Evolutionary conservation across 1,140 invertebrate genomes (phyloP).

Genomic region (Eriosoma lanigerum): DNA sequence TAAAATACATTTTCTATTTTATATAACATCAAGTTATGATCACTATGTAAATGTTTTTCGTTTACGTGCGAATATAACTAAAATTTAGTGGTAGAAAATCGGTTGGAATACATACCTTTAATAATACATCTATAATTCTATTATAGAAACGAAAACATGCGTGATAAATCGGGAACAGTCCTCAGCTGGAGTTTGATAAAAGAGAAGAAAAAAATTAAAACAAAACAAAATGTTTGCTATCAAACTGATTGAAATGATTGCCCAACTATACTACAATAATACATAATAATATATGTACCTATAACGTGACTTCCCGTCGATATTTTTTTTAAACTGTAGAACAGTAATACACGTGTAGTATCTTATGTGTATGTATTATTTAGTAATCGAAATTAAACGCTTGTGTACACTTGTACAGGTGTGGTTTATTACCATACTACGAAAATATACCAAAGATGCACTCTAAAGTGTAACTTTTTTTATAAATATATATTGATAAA

Average conservation of each 20-base stretch:
- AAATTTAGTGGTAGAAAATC: too few relatives aligned
- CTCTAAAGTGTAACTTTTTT: too few relatives aligned
- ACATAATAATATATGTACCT: background rate
- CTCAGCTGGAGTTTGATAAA: conserved; percentile 13
- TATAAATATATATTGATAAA: too few relatives aligned
- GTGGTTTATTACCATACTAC: too few relatives aligned
- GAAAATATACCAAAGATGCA: too few relatives aligned
- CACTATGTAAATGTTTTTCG: too few relatives aligned
- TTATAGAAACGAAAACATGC: background rate
- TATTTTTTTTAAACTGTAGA: background rate
- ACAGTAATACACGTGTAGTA: background rate
- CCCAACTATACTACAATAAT: background rate
- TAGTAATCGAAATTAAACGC: background rate
- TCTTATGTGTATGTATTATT: background rate
- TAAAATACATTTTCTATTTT: too few relatives aligned
- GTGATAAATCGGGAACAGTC: conserved; percentile 15
- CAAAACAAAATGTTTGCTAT: background rate
- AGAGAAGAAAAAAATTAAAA: background rate
- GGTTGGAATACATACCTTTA: too few relatives aligned
- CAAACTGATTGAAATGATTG: background rate
- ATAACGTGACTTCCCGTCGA: conserved; percentile 10
- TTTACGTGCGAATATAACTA: too few relatives aligned
- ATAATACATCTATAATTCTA: too few relatives aligned
- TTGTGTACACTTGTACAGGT: background rate
- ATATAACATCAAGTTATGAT: too few relatives aligned